phyloP scores from a whole-genome alignment of 2,888 invertebrate genomes.

The Ametastegia equiseti region DNA sequence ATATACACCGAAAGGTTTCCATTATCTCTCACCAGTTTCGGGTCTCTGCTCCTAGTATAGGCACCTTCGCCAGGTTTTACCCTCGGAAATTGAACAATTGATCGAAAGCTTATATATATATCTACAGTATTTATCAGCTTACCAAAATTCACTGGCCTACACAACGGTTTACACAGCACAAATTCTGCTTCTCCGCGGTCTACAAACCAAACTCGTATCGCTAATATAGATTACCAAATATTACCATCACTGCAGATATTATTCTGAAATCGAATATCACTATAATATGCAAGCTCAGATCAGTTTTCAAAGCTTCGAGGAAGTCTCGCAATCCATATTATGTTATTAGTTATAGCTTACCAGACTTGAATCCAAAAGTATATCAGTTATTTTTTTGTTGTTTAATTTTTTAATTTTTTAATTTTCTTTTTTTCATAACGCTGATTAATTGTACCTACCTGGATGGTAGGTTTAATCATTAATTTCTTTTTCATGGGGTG shows the following conservation, averaged over 20 bases:
- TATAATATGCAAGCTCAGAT: conserved; percentile 12
- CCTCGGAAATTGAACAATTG: conserved; percentile 3
- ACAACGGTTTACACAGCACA: not conserved
- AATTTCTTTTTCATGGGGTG: not conserved
- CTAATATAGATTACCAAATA: not conserved
- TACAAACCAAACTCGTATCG: not conserved
- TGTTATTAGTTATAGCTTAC: not conserved
- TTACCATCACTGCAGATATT: not conserved
- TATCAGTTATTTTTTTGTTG: too few relatives aligned
- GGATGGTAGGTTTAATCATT: not conserved
- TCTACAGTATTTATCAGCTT: too few relatives aligned
- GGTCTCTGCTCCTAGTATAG: too few relatives aligned
- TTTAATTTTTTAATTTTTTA: too few relatives aligned
- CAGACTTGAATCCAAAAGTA: too few relatives aligned
- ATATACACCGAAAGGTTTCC: not conserved
- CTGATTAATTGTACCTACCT: conserved; percentile 17
- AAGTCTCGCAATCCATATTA: not conserved
- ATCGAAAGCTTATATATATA: too few relatives aligned
- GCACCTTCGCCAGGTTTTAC: not conserved
- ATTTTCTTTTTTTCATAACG: too few relatives aligned
- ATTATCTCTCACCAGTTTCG: not conserved
- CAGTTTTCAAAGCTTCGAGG: not conserved
- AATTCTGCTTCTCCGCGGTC: not conserved
- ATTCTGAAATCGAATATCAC: not conserved
- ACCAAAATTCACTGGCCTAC: not conserved